Evolutionary conservation across 2,113 vertebrate species (phyloP), one percentile per base, ranked within the genome.

Genomic region (Mirounga angustirostris): DNA sequence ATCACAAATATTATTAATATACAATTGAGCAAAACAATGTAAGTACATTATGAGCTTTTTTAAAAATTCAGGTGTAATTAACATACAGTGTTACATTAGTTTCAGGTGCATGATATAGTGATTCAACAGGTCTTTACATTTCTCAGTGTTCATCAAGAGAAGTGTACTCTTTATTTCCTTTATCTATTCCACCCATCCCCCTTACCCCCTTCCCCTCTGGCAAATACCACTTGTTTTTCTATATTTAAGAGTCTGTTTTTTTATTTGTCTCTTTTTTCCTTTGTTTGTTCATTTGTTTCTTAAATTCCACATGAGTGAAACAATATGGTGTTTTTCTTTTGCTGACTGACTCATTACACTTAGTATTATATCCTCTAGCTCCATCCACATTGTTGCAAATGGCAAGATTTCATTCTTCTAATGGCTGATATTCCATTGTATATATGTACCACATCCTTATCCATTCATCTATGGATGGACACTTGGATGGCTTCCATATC

Each of bases 1-100:
- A 84, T 84, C n/a, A 79, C 33, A 92, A 40, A 92, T 83, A 89
- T 46, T 82, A 84, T 76, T 78, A 94, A 86, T 78, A n/a, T 79
- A 86, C 59, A 73, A 86, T 15, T 79, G 50, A 93, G 9, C 33
- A 89, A 97, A 89, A 79, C 10, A 89, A 78, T 46, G 28, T 79
- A 88, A 67, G 56, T 50, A 76, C 10, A 87, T 40, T n/a, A 69
- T 43, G 30, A 92, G 76, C 36, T 95, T 94, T 89, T 58, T 46
- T 1, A 30, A 50, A 78, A 30, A 50, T 50, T 30, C 74, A 78
- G 50, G 43, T 78, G 43, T 78, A 50, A 78, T 78, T 50, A 78
- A 78, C 74, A 78, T 76, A 30, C 43, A 78, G 14, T 78, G 26
- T 50, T 50, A 10, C 24, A 28, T 50, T 50, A 50, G 26, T 74